Evolutionary conservation across 1,140 invertebrate species (phyloP).

Genomic region (Drosophila ercepeae): DNA sequence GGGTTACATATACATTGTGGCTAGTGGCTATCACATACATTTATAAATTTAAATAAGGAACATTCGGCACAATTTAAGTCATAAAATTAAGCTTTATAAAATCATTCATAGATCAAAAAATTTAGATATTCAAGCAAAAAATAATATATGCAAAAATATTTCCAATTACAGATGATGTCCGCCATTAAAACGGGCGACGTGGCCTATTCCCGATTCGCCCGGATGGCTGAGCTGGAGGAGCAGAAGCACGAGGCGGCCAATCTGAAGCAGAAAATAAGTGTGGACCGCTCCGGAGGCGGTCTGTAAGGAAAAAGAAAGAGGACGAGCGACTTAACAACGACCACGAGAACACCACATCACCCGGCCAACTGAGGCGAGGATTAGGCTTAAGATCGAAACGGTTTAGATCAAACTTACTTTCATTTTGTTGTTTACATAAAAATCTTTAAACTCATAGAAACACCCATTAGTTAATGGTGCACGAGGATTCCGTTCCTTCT

Average conservation of each 20-base stretch:
- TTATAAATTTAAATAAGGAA: not conserved
- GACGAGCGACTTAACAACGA: constrained; percentile 53
- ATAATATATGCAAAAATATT: too few relatives aligned
- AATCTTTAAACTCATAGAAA: constrained; percentile 52
- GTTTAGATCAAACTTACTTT: constrained; percentile 60
- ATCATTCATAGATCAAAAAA: too few relatives aligned
- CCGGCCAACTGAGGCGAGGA: constrained; percentile 24
- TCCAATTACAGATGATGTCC: constrained; percentile 94
- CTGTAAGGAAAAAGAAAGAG: constrained; percentile 86
- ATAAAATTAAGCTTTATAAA: too few relatives aligned
- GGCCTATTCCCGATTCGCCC: constrained; percentile 94
- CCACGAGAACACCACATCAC: constrained; percentile 15
- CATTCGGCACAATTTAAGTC: too few relatives aligned
- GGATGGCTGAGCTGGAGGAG: constrained; percentile 95
- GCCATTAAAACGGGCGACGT: constrained; percentile 97
- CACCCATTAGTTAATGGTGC: not conserved
- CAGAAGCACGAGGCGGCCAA: constrained; percentile 90
- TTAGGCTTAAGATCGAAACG: constrained; percentile 58
- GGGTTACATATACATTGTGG: constrained; percentile 43
- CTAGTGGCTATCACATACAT: not conserved
- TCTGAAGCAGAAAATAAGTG: constrained; percentile 91
- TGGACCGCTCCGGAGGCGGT: constrained; percentile 97
- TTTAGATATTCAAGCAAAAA: not conserved
- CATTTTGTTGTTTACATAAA: constrained; percentile 74
- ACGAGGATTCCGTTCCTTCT: not conserved